phyloP scores from a whole-genome alignment of 2,797 vertebrate species.

The Saxicola maurus region DNA sequence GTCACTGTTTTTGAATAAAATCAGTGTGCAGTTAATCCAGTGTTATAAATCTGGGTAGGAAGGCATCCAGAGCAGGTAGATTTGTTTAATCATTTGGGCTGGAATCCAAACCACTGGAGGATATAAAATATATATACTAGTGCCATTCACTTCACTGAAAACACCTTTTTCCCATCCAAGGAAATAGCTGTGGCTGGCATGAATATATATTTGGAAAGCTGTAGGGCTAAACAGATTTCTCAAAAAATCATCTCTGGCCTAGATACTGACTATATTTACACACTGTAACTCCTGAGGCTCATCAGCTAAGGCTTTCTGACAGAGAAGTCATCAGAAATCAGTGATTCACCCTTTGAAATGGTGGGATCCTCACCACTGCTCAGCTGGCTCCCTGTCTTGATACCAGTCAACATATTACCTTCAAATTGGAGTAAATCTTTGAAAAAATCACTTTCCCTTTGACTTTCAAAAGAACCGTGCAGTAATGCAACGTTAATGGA shows the following conservation, averaged over 20 bases:
- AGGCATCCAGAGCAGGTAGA: constrained; percentile 50
- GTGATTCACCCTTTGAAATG: not conserved
- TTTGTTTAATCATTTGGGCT: constrained; percentile 60
- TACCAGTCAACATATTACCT: not conserved
- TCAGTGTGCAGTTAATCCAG: constrained; percentile 45
- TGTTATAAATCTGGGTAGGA: constrained; percentile 41
- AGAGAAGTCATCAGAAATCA: constrained; percentile 2
- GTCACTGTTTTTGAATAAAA: constrained; percentile 51
- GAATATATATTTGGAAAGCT: constrained; percentile 52
- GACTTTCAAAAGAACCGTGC: not conserved
- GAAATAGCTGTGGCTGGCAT: constrained; percentile 60
- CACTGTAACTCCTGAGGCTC: not conserved
- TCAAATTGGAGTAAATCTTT: not conserved
- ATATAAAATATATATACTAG: constrained; percentile 30
- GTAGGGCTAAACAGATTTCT: constrained; percentile 42
- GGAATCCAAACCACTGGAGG: constrained; percentile 50
- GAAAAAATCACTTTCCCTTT: not conserved
- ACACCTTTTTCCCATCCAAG: constrained; percentile 49
- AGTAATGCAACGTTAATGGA: not conserved
- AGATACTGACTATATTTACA: constrained; percentile 20
- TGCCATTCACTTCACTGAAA: constrained; percentile 48
- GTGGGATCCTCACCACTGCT: not conserved
- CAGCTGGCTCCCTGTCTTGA: not conserved
- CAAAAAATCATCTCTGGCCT: constrained; percentile 24
- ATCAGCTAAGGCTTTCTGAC: constrained; percentile 1